Evolutionary conservation across 2,797 vertebrate genomes (phyloP), one percentile per base, ranked within the genome.

Genomic region (Phoebastria nigripes): DNA sequence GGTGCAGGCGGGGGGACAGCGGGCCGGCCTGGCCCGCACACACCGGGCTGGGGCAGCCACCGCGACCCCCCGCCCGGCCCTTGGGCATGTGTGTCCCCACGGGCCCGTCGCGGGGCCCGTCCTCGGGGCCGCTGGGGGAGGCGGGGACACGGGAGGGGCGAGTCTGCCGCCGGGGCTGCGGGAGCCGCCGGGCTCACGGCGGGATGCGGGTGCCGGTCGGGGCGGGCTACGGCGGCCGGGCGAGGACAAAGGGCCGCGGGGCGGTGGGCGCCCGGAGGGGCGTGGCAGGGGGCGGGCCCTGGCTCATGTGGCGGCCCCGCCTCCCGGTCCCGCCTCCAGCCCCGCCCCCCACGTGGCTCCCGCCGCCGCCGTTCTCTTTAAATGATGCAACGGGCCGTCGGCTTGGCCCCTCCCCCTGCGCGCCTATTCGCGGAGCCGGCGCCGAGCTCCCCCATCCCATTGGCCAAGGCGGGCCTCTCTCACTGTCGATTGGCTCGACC

Each of bases 281-380:
- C 25, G 47, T 20, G n/a, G 54, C 25, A 11, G 22, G 29, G 24
- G 7, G 59, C 18, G 66, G n/a, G n/a, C 16, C 49, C 31, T 19
- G n/a, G 4, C 2, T 5, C 25, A 1, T 0, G 5, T 9, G 6
- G 11, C 7, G 33, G 13, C 0, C 14, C 10, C 52, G 2, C 63
- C 58, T 35, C 3, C 44, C 4, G 12, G 15, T 1, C 18, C 24
- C n/a, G 12, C 47, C 77, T 12, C 33, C 24, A 3, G 42, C 8
- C n/a, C 7, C 86, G 73, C 93, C 83, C 79, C 71, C 90, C 94
- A 95, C 94, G 93, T 95, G 95, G 33, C n/a, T 28, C 8, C 46
- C 5, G 16, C 13, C 26, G 20, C 6, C 20, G 8, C 9, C n/a
- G 55, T 79, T 3, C 72, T 39, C 90, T 94, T 91, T 87, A 90